These are phyloP conservation scores for Acanthosepion esculentum DNA, from an alignment of 2,888 invertebrate genomes.

Conservation along the genomic window DNA sequence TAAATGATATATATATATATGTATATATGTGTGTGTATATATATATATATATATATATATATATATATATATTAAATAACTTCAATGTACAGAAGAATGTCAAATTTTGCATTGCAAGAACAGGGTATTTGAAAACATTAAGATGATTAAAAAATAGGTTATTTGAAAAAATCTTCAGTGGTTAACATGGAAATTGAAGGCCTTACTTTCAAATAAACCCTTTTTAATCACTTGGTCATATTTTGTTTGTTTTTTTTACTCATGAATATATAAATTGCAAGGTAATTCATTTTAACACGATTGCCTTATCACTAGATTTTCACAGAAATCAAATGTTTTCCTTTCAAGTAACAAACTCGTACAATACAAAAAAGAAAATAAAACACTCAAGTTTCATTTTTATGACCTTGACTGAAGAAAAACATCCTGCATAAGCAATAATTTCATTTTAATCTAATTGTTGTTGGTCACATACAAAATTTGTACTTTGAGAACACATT, in stretches of 20 bases:
- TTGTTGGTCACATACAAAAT: neutral
- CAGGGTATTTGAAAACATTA: too few species aligned
- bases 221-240: too few species aligned
- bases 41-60: too few species aligned
- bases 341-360: neutral
- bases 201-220: too few species aligned
- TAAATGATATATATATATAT: too few species aligned
- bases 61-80: too few species aligned
- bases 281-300: neutral
- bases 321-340: neutral
- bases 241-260: neutral
- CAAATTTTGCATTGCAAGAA: too few species aligned
- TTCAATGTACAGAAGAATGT: too few species aligned
- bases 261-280: neutral
- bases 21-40: too few species aligned
- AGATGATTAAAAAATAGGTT: too few species aligned
- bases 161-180: too few species aligned
- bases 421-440: neutral
- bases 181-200: too few species aligned
- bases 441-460: slow-evolving; percentile 33
- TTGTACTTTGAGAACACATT: neutral
- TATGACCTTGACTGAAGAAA: neutral
- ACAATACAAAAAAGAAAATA: neutral
- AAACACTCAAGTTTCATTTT: neutral
- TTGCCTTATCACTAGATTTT: neutral